Percentiles rank a stretch among this genome's conserved stretches.
phyloP scores from a whole-genome alignment of 1,140 invertebrate genomes.

The Zaprionus nigranus region DNA sequence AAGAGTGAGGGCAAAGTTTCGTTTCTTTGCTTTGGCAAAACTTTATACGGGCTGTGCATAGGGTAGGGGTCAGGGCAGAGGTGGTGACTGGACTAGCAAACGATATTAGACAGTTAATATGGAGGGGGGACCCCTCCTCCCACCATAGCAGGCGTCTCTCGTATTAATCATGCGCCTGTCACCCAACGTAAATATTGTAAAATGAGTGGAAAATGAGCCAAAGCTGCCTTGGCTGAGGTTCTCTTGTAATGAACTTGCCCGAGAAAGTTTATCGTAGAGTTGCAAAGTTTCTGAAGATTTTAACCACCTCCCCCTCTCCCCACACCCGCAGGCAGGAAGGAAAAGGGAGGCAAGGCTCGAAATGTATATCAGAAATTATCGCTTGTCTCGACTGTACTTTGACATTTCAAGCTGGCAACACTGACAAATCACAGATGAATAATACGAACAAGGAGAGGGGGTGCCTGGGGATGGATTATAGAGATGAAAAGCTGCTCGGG shows the following conservation, averaged over 20 bases:
- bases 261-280: conserved; percentile 62
- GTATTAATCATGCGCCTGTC: conserved; percentile 79
- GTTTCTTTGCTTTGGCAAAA: conserved; percentile 54
- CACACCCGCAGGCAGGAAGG: not conserved
- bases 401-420: conserved; percentile 30
- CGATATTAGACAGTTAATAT: conserved; percentile 56
- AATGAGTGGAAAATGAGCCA: conserved; percentile 67
- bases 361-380: conserved; percentile 31
- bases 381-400: conserved; percentile 44
- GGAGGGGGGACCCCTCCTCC: conserved; percentile 32
- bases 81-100: not conserved
- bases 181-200: conserved; percentile 78
- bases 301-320: not conserved
- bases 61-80: not conserved
- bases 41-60: conserved; percentile 33
- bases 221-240: conserved; percentile 45
- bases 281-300: conserved; percentile 57
- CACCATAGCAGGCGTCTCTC: conserved; percentile 12
- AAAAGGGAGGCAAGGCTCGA: conserved; percentile 4
- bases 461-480: too few species aligned
- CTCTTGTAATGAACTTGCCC: conserved; percentile 67
- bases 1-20: conserved; percentile 60
- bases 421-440: conserved; percentile 33
- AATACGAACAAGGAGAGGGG: conserved; percentile 30
- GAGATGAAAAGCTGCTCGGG: conserved; percentile 42